Conservation (phyloP, 2,888 invertebrate genomes). For the Eupeodes luniger region DNA sequence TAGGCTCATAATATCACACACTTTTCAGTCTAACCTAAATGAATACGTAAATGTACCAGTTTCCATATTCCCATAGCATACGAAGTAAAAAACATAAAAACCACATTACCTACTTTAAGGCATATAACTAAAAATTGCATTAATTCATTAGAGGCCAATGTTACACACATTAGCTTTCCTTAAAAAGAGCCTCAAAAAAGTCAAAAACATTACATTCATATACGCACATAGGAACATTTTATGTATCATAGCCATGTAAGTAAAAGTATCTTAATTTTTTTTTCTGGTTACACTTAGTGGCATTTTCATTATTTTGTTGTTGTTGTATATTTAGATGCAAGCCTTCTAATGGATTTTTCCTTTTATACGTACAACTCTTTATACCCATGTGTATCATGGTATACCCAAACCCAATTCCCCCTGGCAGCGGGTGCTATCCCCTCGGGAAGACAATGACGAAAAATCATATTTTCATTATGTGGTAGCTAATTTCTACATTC, state of each 20-base stretch:
- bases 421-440: not conserved
- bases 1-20: too few species aligned
- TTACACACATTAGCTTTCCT: conserved; percentile 57
- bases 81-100: conserved; percentile 5
- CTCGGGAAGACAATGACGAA: conserved; percentile 62
- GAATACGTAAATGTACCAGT: not conserved
- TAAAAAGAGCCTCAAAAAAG: conserved; percentile 31
- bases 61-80: not conserved
- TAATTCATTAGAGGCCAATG: conserved; percentile 72
- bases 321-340: conserved; percentile 28
- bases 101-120: not conserved
- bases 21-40: too few species aligned
- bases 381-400: conserved; percentile 23
- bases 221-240: too few species aligned
- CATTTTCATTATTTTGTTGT: conserved; percentile 8
- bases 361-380: conserved; percentile 2
- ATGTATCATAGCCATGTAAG: not conserved
- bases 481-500: conserved; percentile 72
- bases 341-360: conserved; percentile 68
- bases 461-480: conserved; percentile 73
- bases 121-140: conserved; percentile 63
- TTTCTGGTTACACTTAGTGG: conserved; percentile 43
- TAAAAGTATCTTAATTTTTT: conserved; percentile 8
- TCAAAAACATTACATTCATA: not conserved
- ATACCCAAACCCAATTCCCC: not conserved